These are phyloP conservation scores for Mactromeris polynyma DNA, from an alignment of 2,888 invertebrate species.

Conservation along the genomic window DNA sequence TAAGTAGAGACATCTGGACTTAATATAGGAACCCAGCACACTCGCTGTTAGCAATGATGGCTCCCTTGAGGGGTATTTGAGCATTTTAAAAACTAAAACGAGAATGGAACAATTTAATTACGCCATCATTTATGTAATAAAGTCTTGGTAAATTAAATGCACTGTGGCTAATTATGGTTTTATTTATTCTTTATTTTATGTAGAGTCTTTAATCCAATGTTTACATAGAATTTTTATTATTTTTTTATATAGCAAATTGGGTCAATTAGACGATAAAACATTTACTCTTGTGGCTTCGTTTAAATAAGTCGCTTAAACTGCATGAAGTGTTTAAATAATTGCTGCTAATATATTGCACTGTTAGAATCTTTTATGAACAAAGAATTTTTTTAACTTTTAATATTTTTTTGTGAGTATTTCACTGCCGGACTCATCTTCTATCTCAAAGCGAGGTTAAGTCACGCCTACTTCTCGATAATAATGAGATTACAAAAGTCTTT, in stretches of 20 bases:
- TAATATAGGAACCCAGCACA: not conserved
- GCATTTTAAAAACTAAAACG: not conserved
- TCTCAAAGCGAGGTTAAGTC: not conserved
- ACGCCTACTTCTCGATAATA: conserved; percentile 16
- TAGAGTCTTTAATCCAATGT: not conserved
- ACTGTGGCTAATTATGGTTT: not conserved
- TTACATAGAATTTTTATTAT: not conserved
- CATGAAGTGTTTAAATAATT: not conserved
- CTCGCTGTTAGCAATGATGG: conserved; percentile 1
- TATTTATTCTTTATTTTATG: conserved; percentile 5
- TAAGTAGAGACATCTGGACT: not conserved
- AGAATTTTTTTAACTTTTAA: not conserved
- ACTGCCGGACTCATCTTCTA: not conserved
- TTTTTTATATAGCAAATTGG: not conserved
- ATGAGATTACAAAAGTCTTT: conserved; percentile 3
- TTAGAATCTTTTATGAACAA: not conserved
- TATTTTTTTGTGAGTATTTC: not conserved
- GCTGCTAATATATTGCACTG: not conserved
- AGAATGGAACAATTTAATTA: conserved; percentile 18
- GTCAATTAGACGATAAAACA: not conserved
- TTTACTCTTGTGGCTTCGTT: not conserved
- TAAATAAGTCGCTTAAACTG: not conserved
- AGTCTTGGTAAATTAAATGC: conserved; percentile 8
- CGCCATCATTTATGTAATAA: not conserved
- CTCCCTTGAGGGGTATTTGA: conserved; percentile 12